These are phyloP conservation scores for Rhagoletis zephyria DNA, from an alignment of 1,140 invertebrate genomes.

Conservation along the genomic window DNA sequence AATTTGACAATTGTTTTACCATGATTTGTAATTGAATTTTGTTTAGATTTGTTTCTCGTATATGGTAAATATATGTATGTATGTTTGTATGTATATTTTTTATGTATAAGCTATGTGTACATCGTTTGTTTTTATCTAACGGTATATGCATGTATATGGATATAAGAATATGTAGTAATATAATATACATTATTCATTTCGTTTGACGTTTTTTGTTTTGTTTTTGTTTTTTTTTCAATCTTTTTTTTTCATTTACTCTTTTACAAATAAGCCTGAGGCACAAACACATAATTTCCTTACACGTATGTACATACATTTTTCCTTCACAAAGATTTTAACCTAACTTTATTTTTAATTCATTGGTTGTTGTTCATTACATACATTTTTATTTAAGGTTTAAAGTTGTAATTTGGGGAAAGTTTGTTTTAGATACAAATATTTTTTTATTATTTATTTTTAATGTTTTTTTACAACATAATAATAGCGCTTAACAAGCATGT, in stretches of 20 bases:
- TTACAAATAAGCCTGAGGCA: slow-evolving; percentile 46
- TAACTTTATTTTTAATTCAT: not conserved
- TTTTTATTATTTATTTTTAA: not conserved
- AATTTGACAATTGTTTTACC: not conserved
- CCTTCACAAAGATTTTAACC: not conserved
- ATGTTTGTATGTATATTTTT: slow-evolving; percentile 14
- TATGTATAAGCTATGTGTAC: slow-evolving; percentile 14
- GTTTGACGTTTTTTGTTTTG: not conserved
- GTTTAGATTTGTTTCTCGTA: not conserved
- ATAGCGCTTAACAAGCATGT: not conserved
- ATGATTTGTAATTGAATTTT: not conserved
- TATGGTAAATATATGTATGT: slow-evolving; percentile 7
- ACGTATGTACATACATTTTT: not conserved
- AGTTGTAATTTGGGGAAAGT: not conserved
- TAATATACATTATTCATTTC: not conserved
- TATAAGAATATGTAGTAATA: slow-evolving; percentile 13
- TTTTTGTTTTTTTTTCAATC: not conserved
- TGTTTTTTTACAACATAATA: not conserved
- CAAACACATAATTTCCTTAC: slow-evolving; percentile 19
- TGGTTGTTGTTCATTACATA: not conserved
- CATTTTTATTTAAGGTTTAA: slow-evolving; percentile 5
- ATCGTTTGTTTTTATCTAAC: not conserved
- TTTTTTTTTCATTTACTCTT: not conserved
- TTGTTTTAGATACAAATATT: not conserved
- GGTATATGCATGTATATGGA: slow-evolving; percentile 26